Conservation (phyloP, 2,888 invertebrate genomes). For the Drosophila setosimentum region DNA sequence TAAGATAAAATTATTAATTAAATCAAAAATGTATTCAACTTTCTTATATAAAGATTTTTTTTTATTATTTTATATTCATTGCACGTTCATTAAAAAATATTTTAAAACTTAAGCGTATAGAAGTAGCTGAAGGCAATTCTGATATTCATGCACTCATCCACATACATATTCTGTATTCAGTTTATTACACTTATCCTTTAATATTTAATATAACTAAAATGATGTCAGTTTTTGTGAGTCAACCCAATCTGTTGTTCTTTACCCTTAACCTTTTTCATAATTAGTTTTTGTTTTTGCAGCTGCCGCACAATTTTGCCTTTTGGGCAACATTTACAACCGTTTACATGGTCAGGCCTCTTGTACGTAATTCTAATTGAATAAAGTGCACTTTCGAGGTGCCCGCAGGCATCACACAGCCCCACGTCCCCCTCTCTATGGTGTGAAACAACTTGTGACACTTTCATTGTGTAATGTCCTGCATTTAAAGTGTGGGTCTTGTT, state of each 20-base stretch:
- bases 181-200: neutral
- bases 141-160: neutral
- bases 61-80: neutral
- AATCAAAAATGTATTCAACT: neutral
- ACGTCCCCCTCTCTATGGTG: neutral
- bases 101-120: neutral
- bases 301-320: conserved; percentile 68
- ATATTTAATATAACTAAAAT: conserved; percentile 30
- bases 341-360: conserved; percentile 40
- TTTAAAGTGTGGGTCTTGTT: conserved; percentile 2
- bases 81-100: neutral
- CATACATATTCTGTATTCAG: neutral
- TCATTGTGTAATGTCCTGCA: conserved; percentile 62
- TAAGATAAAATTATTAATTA: neutral
- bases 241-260: neutral
- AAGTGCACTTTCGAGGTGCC: conserved; percentile 70
- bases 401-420: conserved; percentile 28
- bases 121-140: neutral
- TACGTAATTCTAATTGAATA: conserved; percentile 73
- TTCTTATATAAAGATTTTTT: neutral
- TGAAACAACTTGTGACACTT: conserved; percentile 72
- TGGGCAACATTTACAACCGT: conserved; percentile 65
- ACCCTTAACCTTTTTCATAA: conserved; percentile 46
- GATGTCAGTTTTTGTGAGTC: conserved; percentile 25
- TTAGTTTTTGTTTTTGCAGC: conserved; percentile 68